These are phyloP conservation scores for Synergus itoensis DNA, from an alignment of 2,888 invertebrate species.

Conservation along the genomic window DNA sequence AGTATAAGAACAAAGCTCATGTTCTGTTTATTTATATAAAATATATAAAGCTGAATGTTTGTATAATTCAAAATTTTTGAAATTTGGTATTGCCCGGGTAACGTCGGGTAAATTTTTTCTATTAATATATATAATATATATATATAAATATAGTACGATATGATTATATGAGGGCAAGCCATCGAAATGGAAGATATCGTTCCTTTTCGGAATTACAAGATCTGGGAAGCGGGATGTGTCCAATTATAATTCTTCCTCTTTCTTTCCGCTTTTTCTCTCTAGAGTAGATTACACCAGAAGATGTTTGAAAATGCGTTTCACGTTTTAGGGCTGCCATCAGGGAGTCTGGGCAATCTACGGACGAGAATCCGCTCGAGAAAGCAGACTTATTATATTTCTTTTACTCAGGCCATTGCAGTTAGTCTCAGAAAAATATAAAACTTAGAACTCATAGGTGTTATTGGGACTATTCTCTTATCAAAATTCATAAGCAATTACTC, in stretches of 20 bases:
- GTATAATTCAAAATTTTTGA: no score
- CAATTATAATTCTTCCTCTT: conserved; percentile 31
- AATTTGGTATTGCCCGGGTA: no score
- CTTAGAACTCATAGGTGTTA: background rate
- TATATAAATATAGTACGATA: background rate
- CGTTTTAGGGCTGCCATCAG: conserved; percentile 37
- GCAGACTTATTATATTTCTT: conserved; percentile 33
- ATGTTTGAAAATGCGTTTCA: conserved; percentile 29
- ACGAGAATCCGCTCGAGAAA: conserved; percentile 17
- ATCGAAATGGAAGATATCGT: conserved; percentile 4
- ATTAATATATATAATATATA: no score
- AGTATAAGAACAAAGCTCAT: no score
- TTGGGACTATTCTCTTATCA: no score
- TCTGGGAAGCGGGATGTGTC: background rate
- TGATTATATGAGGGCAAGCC: background rate
- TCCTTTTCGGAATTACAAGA: conserved; percentile 10
- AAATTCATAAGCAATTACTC: no score
- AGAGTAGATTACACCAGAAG: conserved; percentile 16
- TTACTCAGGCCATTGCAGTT: background rate
- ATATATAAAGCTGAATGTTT: no score
- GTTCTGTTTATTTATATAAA: no score
- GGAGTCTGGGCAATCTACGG: conserved; percentile 29
- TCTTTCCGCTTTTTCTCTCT: conserved; percentile 3
- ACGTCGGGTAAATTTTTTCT: no score
- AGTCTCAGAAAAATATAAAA: background rate